These are phyloP conservation scores for Sinonovacula constricta DNA, from an alignment of 1,140 invertebrate species.

Conservation along the genomic window DNA sequence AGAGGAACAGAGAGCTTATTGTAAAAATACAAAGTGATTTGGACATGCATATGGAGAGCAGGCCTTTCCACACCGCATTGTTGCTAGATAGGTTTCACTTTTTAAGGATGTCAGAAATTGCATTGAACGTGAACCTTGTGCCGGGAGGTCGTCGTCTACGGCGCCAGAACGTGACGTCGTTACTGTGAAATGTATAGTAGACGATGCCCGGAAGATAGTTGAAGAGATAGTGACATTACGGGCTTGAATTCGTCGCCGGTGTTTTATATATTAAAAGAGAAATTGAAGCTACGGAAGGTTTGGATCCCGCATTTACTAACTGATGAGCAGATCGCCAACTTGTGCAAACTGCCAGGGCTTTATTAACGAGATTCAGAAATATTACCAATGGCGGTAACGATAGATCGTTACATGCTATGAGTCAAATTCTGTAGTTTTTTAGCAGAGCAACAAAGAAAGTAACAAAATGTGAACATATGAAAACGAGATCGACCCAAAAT, in stretches of 20 bases:
- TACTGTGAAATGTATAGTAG: too few species aligned
- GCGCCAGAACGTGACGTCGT: too few species aligned
- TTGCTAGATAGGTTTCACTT: too few species aligned
- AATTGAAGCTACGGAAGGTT: not conserved
- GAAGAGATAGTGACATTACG: not conserved
- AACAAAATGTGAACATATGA: too few species aligned
- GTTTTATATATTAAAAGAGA: not conserved
- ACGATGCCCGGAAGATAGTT: not conserved
- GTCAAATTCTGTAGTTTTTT: not conserved
- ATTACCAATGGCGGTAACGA: not conserved
- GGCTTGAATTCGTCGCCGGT: slow-evolving; percentile 1
- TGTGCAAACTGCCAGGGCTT: not conserved
- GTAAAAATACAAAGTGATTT: too few species aligned
- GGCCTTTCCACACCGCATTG: too few species aligned
- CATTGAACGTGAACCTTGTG: too few species aligned
- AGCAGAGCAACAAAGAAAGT: not conserved
- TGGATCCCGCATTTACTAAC: not conserved
- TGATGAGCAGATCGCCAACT: not conserved
- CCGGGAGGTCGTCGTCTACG: too few species aligned
- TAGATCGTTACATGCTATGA: not conserved
- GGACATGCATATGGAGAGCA: too few species aligned
- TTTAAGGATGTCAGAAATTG: too few species aligned
- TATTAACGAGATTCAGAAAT: not conserved
- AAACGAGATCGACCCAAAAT: not conserved
- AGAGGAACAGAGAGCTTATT: too few species aligned